Percentiles rank a stretch among this genome's conserved stretches.
Conservation (phyloP, 2,888 invertebrate species). For the Prosopocoilus inquinatus region DNA sequence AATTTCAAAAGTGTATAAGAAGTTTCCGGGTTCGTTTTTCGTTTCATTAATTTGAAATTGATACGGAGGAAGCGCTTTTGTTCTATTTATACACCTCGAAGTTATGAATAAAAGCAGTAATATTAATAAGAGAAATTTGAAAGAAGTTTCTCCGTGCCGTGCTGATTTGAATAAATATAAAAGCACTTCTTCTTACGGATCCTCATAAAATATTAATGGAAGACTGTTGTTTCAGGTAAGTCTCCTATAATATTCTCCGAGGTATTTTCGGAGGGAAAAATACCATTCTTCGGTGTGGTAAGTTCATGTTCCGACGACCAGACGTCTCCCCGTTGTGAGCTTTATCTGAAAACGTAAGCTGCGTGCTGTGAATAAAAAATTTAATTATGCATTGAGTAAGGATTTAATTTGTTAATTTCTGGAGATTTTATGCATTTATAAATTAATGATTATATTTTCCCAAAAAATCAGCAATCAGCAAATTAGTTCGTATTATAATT, state of each 20-base stretch:
- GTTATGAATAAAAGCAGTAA: constrained; percentile 7
- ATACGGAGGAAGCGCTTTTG: constrained; percentile 5
- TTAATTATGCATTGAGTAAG: too few relatives aligned
- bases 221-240: constrained; percentile 38
- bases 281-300: not conserved
- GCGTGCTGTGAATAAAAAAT: too few relatives aligned
- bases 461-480: too few relatives aligned
- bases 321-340: too few relatives aligned
- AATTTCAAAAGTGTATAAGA: too few relatives aligned
- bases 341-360: too few relatives aligned
- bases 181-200: constrained; percentile 26
- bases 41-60: constrained; percentile 10
- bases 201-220: constrained; percentile 36
- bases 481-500: too few relatives aligned
- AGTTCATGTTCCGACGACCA: too few relatives aligned
- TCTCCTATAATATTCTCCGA: not conserved
- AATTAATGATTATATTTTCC: too few relatives aligned
- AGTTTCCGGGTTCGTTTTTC: not conserved
- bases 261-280: not conserved
- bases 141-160: constrained; percentile 4
- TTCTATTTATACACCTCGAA: constrained; percentile 4
- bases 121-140: constrained; percentile 15
- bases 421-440: too few relatives aligned
- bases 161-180: constrained; percentile 17
- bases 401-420: too few relatives aligned